Evolutionary conservation across 2,888 invertebrate genomes (phyloP), one percentile per base, ranked within the genome.

Genomic region (Cantharis rustica): DNA sequence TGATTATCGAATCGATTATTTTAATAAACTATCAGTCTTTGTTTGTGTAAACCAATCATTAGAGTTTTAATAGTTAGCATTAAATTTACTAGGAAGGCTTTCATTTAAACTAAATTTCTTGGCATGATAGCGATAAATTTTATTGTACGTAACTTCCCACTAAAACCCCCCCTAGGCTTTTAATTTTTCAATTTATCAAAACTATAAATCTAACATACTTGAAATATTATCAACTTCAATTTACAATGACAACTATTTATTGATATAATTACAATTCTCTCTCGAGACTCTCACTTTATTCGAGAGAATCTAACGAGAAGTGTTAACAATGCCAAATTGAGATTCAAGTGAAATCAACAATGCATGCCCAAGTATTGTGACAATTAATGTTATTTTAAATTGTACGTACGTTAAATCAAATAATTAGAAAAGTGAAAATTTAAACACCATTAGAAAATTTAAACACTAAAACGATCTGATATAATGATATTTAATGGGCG

Each of bases 11-110:
- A 23, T 66, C 64, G 20, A 66, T 66, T 66, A 66, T 66, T 66
- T 66, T 66, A 47, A 47, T 47, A 66, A 66, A 66, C 64, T 66
- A 20, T 66, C 64, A 20, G 64, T 63, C 64, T 66, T 66, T 66
- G 64, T 66, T 66, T 66, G 47, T 47, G 47, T 47, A 47, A 47
- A 47, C 47, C 47, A 47, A 47, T 47, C n/a, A 47, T 47, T 47
- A 47, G n/a, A 47, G 13, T 47, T n/a, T 47, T 47, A 47, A 47
- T 47, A 47, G 47, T 47, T 47, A n/a, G 2, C 47, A 47, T 47
- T 47, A 47, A 47, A 47, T 47, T 47, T 47, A 47, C 47, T 47
- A 47, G n/a, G 47, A 47, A 47, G 47, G 47, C 47, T 47, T 47
- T 47, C 47, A n/a, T 47, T 47, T 47, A 47, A 47, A 47, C 47